phyloP scores from a whole-genome alignment of 2,888 invertebrate species.

The Labia minor region DNA sequence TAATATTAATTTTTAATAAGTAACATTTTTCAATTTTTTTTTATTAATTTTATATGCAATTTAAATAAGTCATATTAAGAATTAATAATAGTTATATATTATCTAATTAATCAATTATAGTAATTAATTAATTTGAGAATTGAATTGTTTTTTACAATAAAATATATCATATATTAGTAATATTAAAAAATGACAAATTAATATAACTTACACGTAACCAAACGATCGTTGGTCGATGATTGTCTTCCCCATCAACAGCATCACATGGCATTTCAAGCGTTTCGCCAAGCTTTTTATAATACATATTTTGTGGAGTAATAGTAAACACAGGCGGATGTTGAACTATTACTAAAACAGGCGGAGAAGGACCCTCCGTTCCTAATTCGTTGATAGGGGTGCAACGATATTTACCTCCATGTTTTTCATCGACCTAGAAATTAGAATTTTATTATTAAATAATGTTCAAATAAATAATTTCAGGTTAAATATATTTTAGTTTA shows the following conservation, averaged over 20 bases:
- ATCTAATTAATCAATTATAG: too few relatives aligned
- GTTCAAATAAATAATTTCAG: background rate
- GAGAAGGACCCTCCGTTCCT: slow-evolving; percentile 75
- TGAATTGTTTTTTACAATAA: too few relatives aligned
- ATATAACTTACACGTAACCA: slow-evolving; percentile 55
- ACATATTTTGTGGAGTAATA: slow-evolving; percentile 68
- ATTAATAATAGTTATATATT: too few relatives aligned
- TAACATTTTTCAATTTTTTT: too few relatives aligned
- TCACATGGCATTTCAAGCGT: slow-evolving; percentile 73
- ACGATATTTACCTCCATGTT: slow-evolving; percentile 77
- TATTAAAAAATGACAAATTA: too few relatives aligned
- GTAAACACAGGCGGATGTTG: slow-evolving; percentile 76
- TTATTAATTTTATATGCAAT: too few relatives aligned
- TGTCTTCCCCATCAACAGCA: slow-evolving; percentile 55
- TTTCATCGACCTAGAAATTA: slow-evolving; percentile 53
- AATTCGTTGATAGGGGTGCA: slow-evolving; percentile 86
- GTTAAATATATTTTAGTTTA: too few relatives aligned
- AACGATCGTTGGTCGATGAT: slow-evolving; percentile 51
- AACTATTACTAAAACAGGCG: slow-evolving; percentile 71
- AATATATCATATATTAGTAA: too few relatives aligned
- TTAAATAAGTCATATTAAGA: too few relatives aligned
- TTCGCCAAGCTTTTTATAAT: slow-evolving; percentile 71
- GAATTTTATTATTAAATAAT: background rate
- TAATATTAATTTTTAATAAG: too few relatives aligned
- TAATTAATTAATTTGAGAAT: too few relatives aligned